These are phyloP conservation scores for Zaprionus capensis DNA, from an alignment of 1,140 invertebrate species.

Conservation along the genomic window DNA sequence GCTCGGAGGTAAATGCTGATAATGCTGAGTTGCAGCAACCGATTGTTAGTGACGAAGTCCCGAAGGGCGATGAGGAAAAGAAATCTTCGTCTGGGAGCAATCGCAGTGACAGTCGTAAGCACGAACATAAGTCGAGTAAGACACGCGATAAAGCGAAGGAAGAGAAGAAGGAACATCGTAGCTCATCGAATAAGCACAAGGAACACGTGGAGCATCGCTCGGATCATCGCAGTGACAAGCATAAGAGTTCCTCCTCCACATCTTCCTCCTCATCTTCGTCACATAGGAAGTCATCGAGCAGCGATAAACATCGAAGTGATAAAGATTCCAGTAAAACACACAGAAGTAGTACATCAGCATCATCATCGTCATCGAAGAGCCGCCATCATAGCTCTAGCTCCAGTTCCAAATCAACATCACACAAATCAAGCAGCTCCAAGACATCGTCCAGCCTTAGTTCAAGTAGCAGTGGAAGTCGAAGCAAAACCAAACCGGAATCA, in stretches of 20 bases:
- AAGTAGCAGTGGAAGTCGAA: constrained; percentile 42
- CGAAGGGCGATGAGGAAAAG: constrained; percentile 27
- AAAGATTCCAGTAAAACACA: constrained; percentile 47
- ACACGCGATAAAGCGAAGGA: constrained; percentile 44
- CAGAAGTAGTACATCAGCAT: constrained; percentile 45
- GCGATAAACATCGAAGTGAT: constrained; percentile 54
- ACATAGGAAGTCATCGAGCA: constrained; percentile 61
- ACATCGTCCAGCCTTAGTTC: constrained; percentile 28
- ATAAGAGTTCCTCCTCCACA: constrained; percentile 58
- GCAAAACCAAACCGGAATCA: constrained; percentile 25
- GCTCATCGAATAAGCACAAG: constrained; percentile 55
- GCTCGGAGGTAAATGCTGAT: not conserved
- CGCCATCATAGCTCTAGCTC: constrained; percentile 34
- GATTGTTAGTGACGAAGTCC: not conserved
- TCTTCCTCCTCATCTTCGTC: constrained; percentile 54
- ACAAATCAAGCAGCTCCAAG: constrained; percentile 39
- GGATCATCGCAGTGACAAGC: constrained; percentile 51
- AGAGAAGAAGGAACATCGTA: constrained; percentile 27
- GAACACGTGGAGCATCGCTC: constrained; percentile 50
- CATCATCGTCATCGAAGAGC: constrained; percentile 52
- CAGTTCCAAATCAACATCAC: constrained; percentile 31
- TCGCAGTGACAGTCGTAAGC: constrained; percentile 35
- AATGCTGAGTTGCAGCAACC: constrained; percentile 51
- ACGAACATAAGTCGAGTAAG: constrained; percentile 53
- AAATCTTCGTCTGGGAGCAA: constrained; percentile 20